Evolutionary conservation across 2,113 vertebrate species (phyloP), one percentile per base, ranked within the genome.

Genomic region (Mohoua ochrocephala): DNA sequence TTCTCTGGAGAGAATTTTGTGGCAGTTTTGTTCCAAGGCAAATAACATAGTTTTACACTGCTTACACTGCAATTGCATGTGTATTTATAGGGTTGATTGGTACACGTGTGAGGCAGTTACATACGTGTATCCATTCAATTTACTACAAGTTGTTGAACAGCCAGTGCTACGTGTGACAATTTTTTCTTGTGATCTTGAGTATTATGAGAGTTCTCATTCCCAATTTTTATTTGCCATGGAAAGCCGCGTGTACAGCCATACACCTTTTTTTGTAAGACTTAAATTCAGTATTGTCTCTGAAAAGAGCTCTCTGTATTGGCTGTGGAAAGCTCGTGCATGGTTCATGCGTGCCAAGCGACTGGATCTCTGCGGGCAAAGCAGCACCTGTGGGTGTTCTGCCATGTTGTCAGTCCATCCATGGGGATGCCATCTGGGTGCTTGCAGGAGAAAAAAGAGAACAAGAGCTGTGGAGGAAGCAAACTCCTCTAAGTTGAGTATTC

Each of bases 311-410:
- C 15, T 30, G 7, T 17, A 1, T 10, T 22, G 30, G 35, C 21
- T 78, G 11, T 57, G 75, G 41, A 41, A 9, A 30, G 45, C 20
- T 54, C 0, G 0, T 1, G 7, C 44, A 9, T 50, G n/a, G 49
- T 8, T 79, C 11, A 2, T 0, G 3, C 11, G 2, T 53, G 8
- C 7, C 1, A 7, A 24, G 52, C 5, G 14, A 63, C 33, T 7
- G 27, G 24, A 3, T 26, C 23, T n/a, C 52, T 76, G 64, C 27
- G 28, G 75, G 52, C 20, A 28, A 2, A 53, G 76, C 61, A 61
- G 57, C 16, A 5, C 37, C 52, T 44, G 6, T 35, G 45, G 20
- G 15, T 79, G 27, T 47, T 60, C 42, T 87, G 44, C 49, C 0
- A 0, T 19, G 41, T 0, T 63, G 22, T 20, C 57, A 57, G 31